Conservation (phyloP, 2,113 vertebrate species). For the Apistogramma diplotaenia region DNA sequence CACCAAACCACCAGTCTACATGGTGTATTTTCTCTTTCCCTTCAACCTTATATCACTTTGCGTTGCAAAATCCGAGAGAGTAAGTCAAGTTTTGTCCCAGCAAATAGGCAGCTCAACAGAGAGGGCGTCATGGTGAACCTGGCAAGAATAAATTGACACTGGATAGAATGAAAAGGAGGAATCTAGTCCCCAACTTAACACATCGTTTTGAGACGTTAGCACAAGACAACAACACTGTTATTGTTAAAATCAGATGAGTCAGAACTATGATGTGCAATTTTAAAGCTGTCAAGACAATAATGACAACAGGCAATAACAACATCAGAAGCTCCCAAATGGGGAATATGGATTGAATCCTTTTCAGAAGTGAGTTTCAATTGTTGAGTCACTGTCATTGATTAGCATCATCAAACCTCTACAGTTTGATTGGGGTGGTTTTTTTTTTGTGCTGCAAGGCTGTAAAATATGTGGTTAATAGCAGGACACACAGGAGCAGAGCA, state of each 20-base stretch:
- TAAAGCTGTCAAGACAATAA: not conserved
- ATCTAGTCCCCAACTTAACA: not conserved
- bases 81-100: not conserved
- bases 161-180: not conserved
- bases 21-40: conserved; percentile 47
- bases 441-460: not conserved
- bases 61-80: not conserved
- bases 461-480: not conserved
- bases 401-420: not conserved
- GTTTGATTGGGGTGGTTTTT: not conserved
- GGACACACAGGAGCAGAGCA: not conserved
- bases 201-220: not conserved
- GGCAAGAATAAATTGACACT: not conserved
- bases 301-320: not conserved
- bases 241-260: not conserved
- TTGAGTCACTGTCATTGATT: conserved; percentile 1
- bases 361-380: not conserved
- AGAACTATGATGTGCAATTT: not conserved
- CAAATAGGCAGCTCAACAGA: not conserved
- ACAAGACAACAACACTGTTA: not conserved
- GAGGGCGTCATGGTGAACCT: not conserved
- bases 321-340: not conserved
- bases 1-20: conserved; percentile 40
- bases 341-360: not conserved
- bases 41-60: not conserved